Evolutionary conservation across 2,113 vertebrate species (phyloP).

Genomic region (Prochilodus magdalenae): DNA sequence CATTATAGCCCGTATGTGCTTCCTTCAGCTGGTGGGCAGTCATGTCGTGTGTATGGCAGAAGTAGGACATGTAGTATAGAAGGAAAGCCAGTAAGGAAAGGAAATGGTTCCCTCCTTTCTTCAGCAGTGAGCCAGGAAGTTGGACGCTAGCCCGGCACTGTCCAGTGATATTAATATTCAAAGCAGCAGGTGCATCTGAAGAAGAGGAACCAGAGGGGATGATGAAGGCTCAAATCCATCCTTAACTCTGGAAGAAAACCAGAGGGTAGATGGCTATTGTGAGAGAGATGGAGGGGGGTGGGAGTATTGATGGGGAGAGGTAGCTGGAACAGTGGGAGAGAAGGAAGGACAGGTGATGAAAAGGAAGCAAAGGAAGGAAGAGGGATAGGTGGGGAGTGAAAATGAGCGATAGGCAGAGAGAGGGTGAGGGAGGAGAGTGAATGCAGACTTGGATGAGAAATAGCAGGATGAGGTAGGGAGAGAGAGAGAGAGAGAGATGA

Average conservation of each 20-base stretch:
- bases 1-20: too few relatives aligned
- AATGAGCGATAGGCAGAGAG: conserved; percentile 31
- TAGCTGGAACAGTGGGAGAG: conserved; percentile 16
- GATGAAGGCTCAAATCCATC: conserved; percentile 1
- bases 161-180: conserved; percentile 29
- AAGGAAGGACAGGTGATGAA: conserved; percentile 22
- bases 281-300: neutral
- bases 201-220: neutral
- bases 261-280: conserved; percentile 1
- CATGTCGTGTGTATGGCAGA: neutral
- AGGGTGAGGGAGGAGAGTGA: conserved; percentile 36
- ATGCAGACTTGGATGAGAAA: conserved; percentile 20
- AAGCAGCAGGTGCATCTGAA: conserved; percentile 13
- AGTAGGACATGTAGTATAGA: too few relatives aligned
- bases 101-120: neutral
- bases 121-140: neutral
- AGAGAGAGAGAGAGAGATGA: conserved; percentile 24
- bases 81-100: neutral
- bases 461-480: conserved; percentile 14
- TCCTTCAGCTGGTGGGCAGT: neutral
- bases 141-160: neutral
- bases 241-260: neutral
- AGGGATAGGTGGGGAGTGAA: conserved; percentile 16
- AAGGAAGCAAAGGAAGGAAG: neutral
- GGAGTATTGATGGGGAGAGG: conserved; percentile 10